Evolutionary conservation across 2,113 vertebrate genomes (phyloP).

Genomic region (Nannospalax galili): DNA sequence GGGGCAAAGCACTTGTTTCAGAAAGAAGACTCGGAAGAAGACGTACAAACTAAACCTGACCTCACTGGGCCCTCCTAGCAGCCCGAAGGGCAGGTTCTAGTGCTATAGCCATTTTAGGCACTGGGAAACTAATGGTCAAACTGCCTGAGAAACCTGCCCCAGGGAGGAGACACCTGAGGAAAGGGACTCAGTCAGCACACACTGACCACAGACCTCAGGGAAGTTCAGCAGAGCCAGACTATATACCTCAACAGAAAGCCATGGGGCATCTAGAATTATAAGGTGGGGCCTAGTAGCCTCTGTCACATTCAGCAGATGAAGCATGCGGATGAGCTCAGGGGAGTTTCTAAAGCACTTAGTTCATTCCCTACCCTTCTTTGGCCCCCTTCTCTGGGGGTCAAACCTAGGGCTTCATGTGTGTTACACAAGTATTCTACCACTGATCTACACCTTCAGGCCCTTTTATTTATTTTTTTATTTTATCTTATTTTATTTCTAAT

Average conservation of each 20-base stretch:
- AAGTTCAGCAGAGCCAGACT: not conserved
- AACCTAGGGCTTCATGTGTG: not conserved
- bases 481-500: not conserved
- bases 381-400: not conserved
- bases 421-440: not conserved
- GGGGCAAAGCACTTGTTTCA: not conserved
- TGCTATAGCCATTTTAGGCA: not conserved
- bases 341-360: not conserved
- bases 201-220: not conserved
- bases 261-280: accelerated
- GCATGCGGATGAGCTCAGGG: too few relatives aligned
- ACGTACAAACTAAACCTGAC: not conserved
- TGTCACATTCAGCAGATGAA: not conserved
- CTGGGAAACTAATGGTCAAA: not conserved
- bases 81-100: not conserved
- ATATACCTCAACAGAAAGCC: not conserved
- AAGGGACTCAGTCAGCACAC: not conserved
- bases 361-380: not conserved
- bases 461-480: not conserved
- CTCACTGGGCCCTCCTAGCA: not conserved
- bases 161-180: not conserved
- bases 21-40: not conserved
- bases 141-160: not conserved
- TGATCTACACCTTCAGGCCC: not conserved
- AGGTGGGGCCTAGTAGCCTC: not conserved